phyloP scores from a whole-genome alignment of 2,888 invertebrate species.

The Odontothrips loti region DNA sequence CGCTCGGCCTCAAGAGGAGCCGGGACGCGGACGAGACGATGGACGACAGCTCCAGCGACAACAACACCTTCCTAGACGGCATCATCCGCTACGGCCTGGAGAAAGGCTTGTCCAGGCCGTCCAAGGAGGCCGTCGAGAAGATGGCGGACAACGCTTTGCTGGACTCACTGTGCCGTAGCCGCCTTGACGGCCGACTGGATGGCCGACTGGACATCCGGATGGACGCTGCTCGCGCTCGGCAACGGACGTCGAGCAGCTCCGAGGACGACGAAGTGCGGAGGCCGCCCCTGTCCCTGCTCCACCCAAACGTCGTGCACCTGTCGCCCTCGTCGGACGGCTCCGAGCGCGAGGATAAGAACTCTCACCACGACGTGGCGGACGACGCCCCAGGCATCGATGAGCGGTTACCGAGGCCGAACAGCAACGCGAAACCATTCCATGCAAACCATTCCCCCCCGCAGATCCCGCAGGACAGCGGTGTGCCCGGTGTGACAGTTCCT shows the following conservation, averaged over 20 bases:
- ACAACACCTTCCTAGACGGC: slow-evolving; percentile 76
- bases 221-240: slow-evolving; percentile 40
- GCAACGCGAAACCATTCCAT: background rate
- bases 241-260: slow-evolving; percentile 39
- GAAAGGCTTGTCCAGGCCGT: slow-evolving; percentile 51
- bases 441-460: slow-evolving; percentile 41
- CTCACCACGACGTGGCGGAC: background rate
- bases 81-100: slow-evolving; percentile 78
- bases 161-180: slow-evolving; percentile 63
- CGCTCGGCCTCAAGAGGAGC: slow-evolving; percentile 46
- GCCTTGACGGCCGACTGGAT: slow-evolving; percentile 43
- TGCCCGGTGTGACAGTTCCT: slow-evolving; percentile 44
- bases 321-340: slow-evolving; percentile 34
- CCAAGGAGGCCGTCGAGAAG: slow-evolving; percentile 46
- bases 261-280: slow-evolving; percentile 35
- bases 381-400: slow-evolving; percentile 51
- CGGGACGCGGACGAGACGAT: slow-evolving; percentile 61
- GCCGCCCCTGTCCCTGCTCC: background rate
- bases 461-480: slow-evolving; percentile 45
- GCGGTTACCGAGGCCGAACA: slow-evolving; percentile 39
- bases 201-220: slow-evolving; percentile 52
- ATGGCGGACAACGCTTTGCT: slow-evolving; percentile 60
- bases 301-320: slow-evolving; percentile 25
- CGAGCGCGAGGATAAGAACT: background rate
- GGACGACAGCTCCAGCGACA: slow-evolving; percentile 62